phyloP scores from a whole-genome alignment of 2,888 invertebrate species.

The Eupithecia pulchellata region DNA sequence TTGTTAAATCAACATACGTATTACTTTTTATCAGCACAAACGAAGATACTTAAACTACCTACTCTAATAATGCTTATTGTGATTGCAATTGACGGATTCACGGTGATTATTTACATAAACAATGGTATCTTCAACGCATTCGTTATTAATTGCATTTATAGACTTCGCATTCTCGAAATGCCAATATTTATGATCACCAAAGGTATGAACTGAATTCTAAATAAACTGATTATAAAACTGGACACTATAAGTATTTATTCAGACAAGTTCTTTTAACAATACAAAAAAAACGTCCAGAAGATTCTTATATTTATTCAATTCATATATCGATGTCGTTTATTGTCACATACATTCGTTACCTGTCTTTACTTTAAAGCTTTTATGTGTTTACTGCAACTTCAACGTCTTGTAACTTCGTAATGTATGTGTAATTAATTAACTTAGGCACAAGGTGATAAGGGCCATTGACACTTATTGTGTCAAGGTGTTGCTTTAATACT shows the following conservation, averaged over 20 bases:
- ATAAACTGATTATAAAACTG: neutral
- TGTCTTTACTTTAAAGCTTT: slow-evolving; percentile 46
- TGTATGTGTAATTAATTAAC: slow-evolving; percentile 30
- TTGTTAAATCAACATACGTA: slow-evolving; percentile 27
- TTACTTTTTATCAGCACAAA: slow-evolving; percentile 22
- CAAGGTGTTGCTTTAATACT: slow-evolving; percentile 16
- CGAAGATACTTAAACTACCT: slow-evolving; percentile 28
- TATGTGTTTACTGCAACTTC: slow-evolving; percentile 51
- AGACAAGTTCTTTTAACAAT: neutral
- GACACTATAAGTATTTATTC: neutral
- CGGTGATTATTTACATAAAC: slow-evolving; percentile 46
- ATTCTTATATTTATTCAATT: slow-evolving; percentile 29
- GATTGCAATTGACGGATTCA: slow-evolving; percentile 33
- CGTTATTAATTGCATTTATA: neutral
- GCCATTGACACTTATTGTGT: slow-evolving; percentile 29
- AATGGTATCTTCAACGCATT: slow-evolving; percentile 45
- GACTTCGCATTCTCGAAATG: neutral
- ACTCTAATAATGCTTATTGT: slow-evolving; percentile 39
- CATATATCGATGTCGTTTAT: slow-evolving; percentile 43
- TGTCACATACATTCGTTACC: slow-evolving; percentile 49
- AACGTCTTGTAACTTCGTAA: slow-evolving; percentile 14
- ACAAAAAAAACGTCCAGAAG: neutral
- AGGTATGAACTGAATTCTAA: neutral
- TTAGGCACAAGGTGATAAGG: slow-evolving; percentile 25
- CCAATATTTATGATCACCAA: neutral